Evolutionary conservation across 2,797 vertebrate genomes (phyloP).

Genomic region (Pangasius macronema): DNA sequence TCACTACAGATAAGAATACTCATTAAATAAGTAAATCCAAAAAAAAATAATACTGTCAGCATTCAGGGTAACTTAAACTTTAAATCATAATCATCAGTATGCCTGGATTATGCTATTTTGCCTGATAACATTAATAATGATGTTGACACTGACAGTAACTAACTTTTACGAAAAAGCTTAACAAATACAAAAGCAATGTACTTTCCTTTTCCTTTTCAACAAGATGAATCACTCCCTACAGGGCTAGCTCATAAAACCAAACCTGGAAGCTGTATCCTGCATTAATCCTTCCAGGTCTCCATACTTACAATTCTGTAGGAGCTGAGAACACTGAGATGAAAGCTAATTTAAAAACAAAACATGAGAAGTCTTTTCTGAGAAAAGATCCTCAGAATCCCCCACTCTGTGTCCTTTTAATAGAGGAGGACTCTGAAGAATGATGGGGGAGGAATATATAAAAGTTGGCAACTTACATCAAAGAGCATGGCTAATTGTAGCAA

Average conservation of each 20-base stretch:
- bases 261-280: not conserved
- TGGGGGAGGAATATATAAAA: conserved; percentile 40
- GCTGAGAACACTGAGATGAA: not conserved
- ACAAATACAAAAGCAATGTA: not conserved
- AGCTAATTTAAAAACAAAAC: conserved; percentile 56
- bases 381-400: conserved; percentile 53
- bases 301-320: not conserved
- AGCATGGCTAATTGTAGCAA: conserved; percentile 65
- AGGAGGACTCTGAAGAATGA: conserved; percentile 48
- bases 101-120: not conserved
- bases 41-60: not conserved
- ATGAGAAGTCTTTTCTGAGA: conserved; percentile 43
- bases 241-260: not conserved
- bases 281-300: not conserved
- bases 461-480: conserved; percentile 57
- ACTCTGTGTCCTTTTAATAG: conserved; percentile 43
- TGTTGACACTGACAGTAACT: conserved; percentile 29
- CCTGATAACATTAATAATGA: not conserved
- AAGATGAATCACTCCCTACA: conserved; percentile 59
- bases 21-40: not conserved
- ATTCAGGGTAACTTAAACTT: not conserved
- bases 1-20: not conserved
- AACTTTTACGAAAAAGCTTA: conserved; percentile 66
- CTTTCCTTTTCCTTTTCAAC: conserved; percentile 51
- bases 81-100: not conserved